Evolutionary conservation across 2,113 vertebrate species (phyloP), one percentile per base, ranked within the genome.

Genomic region (Verasper variegatus): DNA sequence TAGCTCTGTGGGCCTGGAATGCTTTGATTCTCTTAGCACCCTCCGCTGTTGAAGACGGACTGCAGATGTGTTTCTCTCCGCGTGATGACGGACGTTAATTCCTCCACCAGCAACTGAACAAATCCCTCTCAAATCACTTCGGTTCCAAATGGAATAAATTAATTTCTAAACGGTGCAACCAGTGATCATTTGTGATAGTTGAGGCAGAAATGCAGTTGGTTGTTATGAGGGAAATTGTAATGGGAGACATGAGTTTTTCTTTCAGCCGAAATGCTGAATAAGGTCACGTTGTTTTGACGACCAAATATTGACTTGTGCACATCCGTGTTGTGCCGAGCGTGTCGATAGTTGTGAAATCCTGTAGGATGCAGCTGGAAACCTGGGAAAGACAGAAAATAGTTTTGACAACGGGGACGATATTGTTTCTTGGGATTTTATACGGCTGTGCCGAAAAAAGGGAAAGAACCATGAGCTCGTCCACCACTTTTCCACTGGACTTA

Each of bases 21-120:
- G 88, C 89, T 91, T 93, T 92, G 85, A 92, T 87, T 92, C 74
- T 85, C 51, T 90, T 79, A 23, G 61, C 62, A 83, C 82, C 70
- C 80, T 58, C 51, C 61, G 69, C 77, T 76, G 72, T 83, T 81
- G 76, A 82, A 75, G 82, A 76, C 77, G 68, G 4, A 61, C 81
- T 52, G 70, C 71, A 82, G 63, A 81, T 79, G 74, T 83, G 72
- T 89, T 84, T 85, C 75, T 78, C 76, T 81, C 70, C 75, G 71
- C 56, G 24, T 52, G 18, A 77, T 85, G 67, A 91, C 71, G 68
- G 49, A 6, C 17, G 47, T 52, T 76, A 84, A 88, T 68, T 52
- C 74, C 62, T 74, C 73, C 51, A 23, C 78, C 78, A 79, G 71
- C 64, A 84, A 71, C 10, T 2, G 0, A 24, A 75, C 52, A 23